A percentile compares a stretch with the other conserved stretches of the same genome.
These are phyloP conservation scores for Drosophila pectinifera DNA, from an alignment of 1,140 invertebrate genomes.

Conservation along the genomic window DNA sequence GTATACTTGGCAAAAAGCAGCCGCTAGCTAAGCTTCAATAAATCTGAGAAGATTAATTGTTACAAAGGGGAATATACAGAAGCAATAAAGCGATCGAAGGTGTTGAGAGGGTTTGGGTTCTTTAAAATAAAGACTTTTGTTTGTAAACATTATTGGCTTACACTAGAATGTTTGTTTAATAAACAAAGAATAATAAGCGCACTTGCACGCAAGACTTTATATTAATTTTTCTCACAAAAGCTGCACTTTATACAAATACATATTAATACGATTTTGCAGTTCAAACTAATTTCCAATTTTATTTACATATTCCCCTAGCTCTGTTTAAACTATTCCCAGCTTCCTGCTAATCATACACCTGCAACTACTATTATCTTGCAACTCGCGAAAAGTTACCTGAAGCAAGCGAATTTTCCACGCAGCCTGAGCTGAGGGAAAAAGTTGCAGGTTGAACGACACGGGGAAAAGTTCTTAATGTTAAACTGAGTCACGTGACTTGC, in stretches of 20 bases:
- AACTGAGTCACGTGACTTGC: slow-evolving; percentile 61
- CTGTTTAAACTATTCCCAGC: neutral
- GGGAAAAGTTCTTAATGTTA: slow-evolving; percentile 41
- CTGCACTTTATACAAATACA: neutral
- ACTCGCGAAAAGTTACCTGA: slow-evolving; percentile 15
- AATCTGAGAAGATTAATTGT: slow-evolving; percentile 22
- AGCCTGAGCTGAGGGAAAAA: slow-evolving; percentile 1
- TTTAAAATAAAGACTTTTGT: no score
- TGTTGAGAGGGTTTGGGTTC: no score
- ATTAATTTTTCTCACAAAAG: neutral
- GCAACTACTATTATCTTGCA: neutral
- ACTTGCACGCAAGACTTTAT: no score
- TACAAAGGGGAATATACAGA: neutral
- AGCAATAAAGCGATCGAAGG: slow-evolving; percentile 4
- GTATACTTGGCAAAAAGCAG: slow-evolving; percentile 23
- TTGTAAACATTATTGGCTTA: no score
- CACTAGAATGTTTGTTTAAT: neutral
- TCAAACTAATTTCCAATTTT: neutral
- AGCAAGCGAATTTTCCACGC: slow-evolving; percentile 5
- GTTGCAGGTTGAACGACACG: slow-evolving; percentile 18
- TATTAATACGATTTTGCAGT: neutral
- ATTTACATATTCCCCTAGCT: neutral
- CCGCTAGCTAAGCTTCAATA: slow-evolving; percentile 14
- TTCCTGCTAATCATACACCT: slow-evolving; percentile 1
- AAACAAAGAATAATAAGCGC: no score